Conservation (phyloP, 2,888 invertebrate species). For the Ormyrus nitidulus region DNA sequence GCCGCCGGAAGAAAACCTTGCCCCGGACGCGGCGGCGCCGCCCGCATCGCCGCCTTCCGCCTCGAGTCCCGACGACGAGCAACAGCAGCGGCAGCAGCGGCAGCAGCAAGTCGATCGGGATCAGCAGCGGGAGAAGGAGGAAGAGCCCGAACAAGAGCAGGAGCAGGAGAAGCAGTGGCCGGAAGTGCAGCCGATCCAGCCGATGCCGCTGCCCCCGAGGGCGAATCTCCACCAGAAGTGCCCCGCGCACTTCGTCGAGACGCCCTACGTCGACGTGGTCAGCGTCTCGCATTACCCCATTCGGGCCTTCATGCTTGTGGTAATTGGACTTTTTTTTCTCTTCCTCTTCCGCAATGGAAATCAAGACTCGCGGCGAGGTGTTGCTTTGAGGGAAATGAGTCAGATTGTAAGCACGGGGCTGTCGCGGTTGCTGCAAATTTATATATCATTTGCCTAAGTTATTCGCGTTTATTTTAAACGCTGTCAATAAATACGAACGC, state of each 20-base stretch:
- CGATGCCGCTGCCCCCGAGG: slow-evolving; percentile 60
- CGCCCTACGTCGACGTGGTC: slow-evolving; percentile 75
- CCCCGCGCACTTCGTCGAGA: slow-evolving; percentile 80
- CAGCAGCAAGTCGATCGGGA: background rate
- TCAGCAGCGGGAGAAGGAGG: background rate
- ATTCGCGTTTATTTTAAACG: no score
- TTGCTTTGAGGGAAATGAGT: no score
- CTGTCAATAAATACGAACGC: no score
- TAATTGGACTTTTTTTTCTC: slow-evolving; percentile 16
- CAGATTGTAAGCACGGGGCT: no score
- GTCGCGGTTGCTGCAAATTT: no score
- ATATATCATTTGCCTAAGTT: no score
- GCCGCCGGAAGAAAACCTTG: slow-evolving; percentile 74
- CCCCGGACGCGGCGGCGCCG: slow-evolving; percentile 59
- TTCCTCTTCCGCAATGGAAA: no score
- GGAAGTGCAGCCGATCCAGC: slow-evolving; percentile 63
- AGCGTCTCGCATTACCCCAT: slow-evolving; percentile 53
- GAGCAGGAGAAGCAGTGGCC: slow-evolving; percentile 63
- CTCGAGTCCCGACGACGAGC: background rate
- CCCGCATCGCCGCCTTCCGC: background rate
- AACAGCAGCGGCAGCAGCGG: background rate
- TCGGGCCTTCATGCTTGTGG: slow-evolving; percentile 61
- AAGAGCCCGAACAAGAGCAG: background rate
- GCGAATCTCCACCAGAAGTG: slow-evolving; percentile 72
- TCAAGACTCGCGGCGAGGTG: no score